Evolutionary conservation across 1,140 invertebrate genomes (phyloP).

Genomic region (Neomicropteryx cornuta): DNA sequence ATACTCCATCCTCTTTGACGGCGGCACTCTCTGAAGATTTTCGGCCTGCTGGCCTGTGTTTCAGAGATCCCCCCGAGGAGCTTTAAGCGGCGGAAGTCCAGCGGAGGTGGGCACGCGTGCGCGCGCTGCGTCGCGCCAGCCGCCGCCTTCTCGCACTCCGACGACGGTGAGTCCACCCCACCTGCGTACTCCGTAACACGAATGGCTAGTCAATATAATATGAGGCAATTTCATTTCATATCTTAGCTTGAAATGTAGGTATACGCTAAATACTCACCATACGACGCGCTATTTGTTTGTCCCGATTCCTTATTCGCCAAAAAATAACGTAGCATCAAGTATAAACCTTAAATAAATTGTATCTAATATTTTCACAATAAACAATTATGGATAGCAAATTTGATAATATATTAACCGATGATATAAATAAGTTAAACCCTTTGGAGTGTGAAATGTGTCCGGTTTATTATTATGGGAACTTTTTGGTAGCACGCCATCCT

Average conservation of each 20-base stretch:
- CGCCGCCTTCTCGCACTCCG: conserved; percentile 21
- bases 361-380: background rate
- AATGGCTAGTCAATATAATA: no score
- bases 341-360: no score
- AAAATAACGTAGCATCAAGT: no score
- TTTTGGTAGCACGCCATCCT: no score
- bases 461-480: conserved; percentile 1
- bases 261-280: no score
- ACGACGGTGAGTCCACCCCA: conserved; percentile 25
- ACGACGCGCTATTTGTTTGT: background rate
- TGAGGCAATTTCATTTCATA: no score
- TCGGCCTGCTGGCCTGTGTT: background rate
- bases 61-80: background rate
- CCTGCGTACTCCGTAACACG: no score
- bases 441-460: background rate
- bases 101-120: conserved; percentile 12
- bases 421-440: background rate
- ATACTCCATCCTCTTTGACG: no score
- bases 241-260: no score
- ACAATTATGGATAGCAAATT: background rate
- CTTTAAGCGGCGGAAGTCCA: background rate
- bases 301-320: background rate
- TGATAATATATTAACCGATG: background rate
- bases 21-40: background rate
- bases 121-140: conserved; percentile 9